Evolutionary conservation across 2,113 vertebrate species (phyloP), one percentile per base, ranked within the genome.

Genomic region (Dromaius novaehollandiae): DNA sequence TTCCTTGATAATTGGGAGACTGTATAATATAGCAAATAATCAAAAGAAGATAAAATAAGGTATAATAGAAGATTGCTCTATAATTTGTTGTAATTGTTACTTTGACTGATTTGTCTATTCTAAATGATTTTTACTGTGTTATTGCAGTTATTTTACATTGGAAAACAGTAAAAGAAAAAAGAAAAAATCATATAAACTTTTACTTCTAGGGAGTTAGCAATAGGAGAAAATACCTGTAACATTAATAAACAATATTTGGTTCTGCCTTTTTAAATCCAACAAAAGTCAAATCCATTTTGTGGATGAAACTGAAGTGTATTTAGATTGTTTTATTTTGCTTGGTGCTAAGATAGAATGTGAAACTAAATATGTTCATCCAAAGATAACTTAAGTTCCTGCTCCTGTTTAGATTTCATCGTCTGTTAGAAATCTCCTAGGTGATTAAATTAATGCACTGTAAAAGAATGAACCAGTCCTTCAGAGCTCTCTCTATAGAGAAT

Each of bases 361-460:
- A 96, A 97, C 93, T 40, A 85, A 97, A 90, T 87, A 91, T n/a
- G 46, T 96, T 97, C 90, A 95, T 95, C 90, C 86, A 88, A 88
- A 96, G 95, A 97, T 91, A 97, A 95, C 91, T 97, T 89, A 88
- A 96, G 82, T 97, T 96, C 86, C 76, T 97, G 79, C 92, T 96
- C 80, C 42, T 94, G 81, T 89, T 96, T 96, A 82, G 66, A 96
- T 97, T 98, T 95, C 95, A 96, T 97, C 70, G 0, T 95, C 82
- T 93, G 78, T 94, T 95, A 95, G 96, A 96, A 98, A 97, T 96
- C 96, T 97, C 95, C 81, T 93, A 95, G 90, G 94, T 96, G 90
- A 97, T 97, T 97, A 96, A 97, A 97, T 93, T 95, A 97, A 97
- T 97, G 95, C 90, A 93, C 93, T 95, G 63, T 96, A 94, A 98